Percentiles rank a stretch among this genome's conserved stretches.
Conservation (phyloP, 2,113 vertebrate genomes). For the Holacanthus passer region DNA sequence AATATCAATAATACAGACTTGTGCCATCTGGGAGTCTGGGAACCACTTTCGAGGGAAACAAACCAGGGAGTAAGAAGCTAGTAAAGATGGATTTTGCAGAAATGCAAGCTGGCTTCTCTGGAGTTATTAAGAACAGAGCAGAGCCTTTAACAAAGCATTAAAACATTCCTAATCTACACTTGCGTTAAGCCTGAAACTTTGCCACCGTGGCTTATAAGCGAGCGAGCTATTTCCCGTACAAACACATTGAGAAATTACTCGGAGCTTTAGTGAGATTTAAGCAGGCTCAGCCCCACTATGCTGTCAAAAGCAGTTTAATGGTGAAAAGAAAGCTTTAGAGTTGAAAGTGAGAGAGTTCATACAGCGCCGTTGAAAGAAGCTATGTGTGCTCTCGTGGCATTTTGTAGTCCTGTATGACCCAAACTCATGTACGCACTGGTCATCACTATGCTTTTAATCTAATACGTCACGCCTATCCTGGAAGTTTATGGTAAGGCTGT, state of each 20-base stretch:
- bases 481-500: neutral
- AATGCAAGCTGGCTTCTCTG: slow-evolving; percentile 57
- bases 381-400: slow-evolving; percentile 5
- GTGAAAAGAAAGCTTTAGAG: slow-evolving; percentile 34
- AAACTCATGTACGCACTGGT: neutral
- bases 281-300: slow-evolving; percentile 46
- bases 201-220: slow-evolving; percentile 10
- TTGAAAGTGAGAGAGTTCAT: slow-evolving; percentile 21
- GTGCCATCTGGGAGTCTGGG: slow-evolving; percentile 55
- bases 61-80: slow-evolving; percentile 1
- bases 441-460: neutral
- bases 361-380: neutral
- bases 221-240: slow-evolving; percentile 40
- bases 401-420: neutral
- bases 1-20: slow-evolving; percentile 59
- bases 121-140: slow-evolving; percentile 34
- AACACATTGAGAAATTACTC: slow-evolving; percentile 54
- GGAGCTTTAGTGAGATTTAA: slow-evolving; percentile 60
- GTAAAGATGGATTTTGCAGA: slow-evolving; percentile 54
- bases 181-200: slow-evolving; percentile 52
- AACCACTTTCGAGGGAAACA: slow-evolving; percentile 37
- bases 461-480: neutral
- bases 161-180: slow-evolving; percentile 64
- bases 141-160: slow-evolving; percentile 50
- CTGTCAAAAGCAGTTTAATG: slow-evolving; percentile 54